Base-by-base conservation (phyloP, 1,140 invertebrate genomes). In the Drosophila bocki region DNA sequence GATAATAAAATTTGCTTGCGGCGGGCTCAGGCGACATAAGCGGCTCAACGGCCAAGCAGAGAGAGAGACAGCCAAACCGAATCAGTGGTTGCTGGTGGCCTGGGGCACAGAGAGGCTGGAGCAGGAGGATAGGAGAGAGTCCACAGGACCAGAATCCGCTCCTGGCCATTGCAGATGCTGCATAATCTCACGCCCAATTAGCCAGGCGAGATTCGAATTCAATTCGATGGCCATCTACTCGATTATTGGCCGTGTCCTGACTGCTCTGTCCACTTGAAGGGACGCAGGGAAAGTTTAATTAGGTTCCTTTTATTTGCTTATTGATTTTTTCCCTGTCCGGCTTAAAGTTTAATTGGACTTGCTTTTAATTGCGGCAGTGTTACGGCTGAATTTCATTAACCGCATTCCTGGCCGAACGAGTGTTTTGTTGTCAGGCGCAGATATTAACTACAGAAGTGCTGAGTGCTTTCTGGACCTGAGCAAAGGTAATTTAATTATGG, bases 1-100 rank as follows among this genome's bases (percentile, higher is more conserved):
- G 69, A 81, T 90, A 84, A 78, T 88, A 80, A 71, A 78, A 87
- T 84, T 81, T 81, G 68, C 78, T 62, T 88, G 70, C 64, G 71
- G 79, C 82, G 48, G 41, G 35, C 65, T 35, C 47, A 48, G 58
- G 74, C 76, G 57, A 75, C 59, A 77, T 83, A 84, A 88, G 80
- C 84, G 11, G 80, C 77, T 88, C 85, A 88, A 72, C 77, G 75
- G 59, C 62, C 62, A 32, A 50, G 45, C 44, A n/a, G 54, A 35
- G 26, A 33, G 15, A 47, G 8, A 17, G 15, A 47, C 6, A 17
- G 17, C 13, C 29, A 35, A 35, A 19, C 50, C 6, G 11, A 65
- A 42, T 67, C 61, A 33, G 6, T 32, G 42, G 26, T 13, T 32
- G 33, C 1, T 45, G 29, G 17, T 35, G 19, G 17, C 12, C 42